A percentile compares a stretch with the other conserved stretches of the same genome.
phyloP scores from a whole-genome alignment of 2,797 vertebrate genomes.

The Limnodromus scolopaceus region DNA sequence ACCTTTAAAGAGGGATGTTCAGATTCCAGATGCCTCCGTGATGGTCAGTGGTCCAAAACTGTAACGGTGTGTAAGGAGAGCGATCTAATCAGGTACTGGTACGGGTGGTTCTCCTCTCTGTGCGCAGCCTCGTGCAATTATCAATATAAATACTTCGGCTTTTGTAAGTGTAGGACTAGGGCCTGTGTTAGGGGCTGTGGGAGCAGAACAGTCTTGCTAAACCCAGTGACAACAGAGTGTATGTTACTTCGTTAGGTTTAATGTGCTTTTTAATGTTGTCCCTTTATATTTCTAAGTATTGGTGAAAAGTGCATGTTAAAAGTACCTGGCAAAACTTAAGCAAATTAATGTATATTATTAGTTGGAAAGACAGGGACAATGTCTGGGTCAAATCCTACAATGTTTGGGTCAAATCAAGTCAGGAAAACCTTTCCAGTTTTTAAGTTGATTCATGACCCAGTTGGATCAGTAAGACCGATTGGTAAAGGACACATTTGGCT shows the following conservation, averaged over 20 bases:
- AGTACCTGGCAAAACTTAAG: neutral
- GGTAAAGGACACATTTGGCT: neutral
- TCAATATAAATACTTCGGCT: neutral
- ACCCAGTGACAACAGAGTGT: no score
- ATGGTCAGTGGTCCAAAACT: neutral
- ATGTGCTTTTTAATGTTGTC: neutral
- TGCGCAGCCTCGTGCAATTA: neutral
- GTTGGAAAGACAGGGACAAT: neutral
- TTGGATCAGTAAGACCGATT: neutral
- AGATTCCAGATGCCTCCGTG: neutral
- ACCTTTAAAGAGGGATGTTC: neutral
- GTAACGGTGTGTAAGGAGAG: neutral
- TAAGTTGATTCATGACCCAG: neutral
- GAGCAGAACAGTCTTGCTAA: no score
- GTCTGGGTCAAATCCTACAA: neutral
- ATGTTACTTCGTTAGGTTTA: no score
- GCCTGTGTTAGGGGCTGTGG: neutral
- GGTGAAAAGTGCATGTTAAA: neutral
- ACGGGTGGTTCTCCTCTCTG: neutral
- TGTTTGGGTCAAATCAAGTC: neutral
- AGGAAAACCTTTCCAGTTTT: neutral
- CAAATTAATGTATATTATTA: neutral
- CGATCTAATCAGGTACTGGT: neutral
- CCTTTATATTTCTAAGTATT: neutral
- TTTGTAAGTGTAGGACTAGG: neutral